Percentiles rank a stretch among this genome's conserved stretches.
Evolutionary conservation across 2,797 vertebrate species (phyloP).

Genomic region (Florisuga fusca): DNA sequence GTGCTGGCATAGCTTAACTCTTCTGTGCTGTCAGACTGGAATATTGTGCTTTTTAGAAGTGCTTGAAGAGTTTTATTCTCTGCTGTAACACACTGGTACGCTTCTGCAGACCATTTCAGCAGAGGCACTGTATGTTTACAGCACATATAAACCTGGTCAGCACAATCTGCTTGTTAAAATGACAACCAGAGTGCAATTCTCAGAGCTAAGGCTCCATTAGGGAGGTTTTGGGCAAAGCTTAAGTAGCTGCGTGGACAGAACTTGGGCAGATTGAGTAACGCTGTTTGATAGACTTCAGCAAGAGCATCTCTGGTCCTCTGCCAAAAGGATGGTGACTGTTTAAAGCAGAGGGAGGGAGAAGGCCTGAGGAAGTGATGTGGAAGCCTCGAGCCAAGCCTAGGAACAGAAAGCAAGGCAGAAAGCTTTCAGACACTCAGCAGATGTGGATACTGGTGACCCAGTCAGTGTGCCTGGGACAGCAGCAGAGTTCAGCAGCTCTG

Average conservation of each 20-base stretch:
- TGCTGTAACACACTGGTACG: accelerated
- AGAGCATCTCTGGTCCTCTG: constrained; percentile 27
- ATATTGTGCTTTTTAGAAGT: background rate
- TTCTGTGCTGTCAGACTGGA: background rate
- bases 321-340: constrained; percentile 46
- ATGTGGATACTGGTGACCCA: background rate
- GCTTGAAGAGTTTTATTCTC: background rate
- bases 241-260: background rate
- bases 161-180: background rate
- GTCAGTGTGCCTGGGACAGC: background rate
- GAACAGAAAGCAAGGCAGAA: background rate
- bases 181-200: background rate
- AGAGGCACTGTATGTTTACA: background rate
- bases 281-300: background rate
- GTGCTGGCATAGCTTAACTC: background rate
- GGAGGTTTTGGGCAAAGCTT: background rate
- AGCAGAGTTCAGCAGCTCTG: background rate
- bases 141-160: background rate
- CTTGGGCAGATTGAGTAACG: background rate
- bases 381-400: background rate
- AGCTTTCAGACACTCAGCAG: accelerated
- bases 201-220: background rate
- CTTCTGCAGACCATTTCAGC: background rate
- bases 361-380: constrained; percentile 1
- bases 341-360: constrained; percentile 19